These are phyloP conservation scores for Hybos culiciformis DNA, from an alignment of 2,888 invertebrate genomes.

Conservation along the genomic window DNA sequence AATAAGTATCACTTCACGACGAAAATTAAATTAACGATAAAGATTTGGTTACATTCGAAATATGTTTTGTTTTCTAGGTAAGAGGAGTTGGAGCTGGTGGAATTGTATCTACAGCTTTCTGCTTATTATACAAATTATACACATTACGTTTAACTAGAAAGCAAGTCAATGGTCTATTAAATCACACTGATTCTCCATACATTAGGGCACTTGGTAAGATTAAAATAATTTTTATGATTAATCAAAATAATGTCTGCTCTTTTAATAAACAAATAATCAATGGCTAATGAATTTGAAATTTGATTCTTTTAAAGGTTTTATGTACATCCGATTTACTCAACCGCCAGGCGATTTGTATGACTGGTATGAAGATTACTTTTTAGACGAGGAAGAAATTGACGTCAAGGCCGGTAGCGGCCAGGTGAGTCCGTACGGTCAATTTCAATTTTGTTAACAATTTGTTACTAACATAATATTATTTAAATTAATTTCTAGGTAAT, in stretches of 20 bases:
- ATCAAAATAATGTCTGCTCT: not conserved
- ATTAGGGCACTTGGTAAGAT: conserved; percentile 78
- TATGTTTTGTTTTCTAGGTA: conserved; percentile 49
- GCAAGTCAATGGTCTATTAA: conserved; percentile 89
- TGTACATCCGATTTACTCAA: conserved; percentile 84
- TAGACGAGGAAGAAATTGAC: conserved; percentile 94
- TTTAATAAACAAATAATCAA: not conserved
- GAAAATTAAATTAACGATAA: no score
- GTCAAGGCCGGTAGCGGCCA: conserved; percentile 97
- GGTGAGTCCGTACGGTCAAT: conserved; percentile 26
- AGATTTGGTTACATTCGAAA: no score
- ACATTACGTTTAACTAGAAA: conserved; percentile 93
- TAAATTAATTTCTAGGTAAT: conserved; percentile 38
- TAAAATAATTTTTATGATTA: not conserved
- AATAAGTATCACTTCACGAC: no score
- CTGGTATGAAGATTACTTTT: conserved; percentile 93
- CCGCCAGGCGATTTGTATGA: conserved; percentile 90
- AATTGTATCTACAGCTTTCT: conserved; percentile 98
- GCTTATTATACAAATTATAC: conserved; percentile 95
- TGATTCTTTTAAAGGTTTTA: conserved; percentile 47
- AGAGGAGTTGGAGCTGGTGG: conserved; percentile 98
- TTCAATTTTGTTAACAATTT: not conserved
- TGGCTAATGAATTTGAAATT: no score
- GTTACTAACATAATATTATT: not conserved
- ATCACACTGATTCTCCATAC: conserved; percentile 92